Evolutionary conservation across 2,113 vertebrate species (phyloP), one percentile per base, ranked within the genome.

Genomic region (Grus americana): DNA sequence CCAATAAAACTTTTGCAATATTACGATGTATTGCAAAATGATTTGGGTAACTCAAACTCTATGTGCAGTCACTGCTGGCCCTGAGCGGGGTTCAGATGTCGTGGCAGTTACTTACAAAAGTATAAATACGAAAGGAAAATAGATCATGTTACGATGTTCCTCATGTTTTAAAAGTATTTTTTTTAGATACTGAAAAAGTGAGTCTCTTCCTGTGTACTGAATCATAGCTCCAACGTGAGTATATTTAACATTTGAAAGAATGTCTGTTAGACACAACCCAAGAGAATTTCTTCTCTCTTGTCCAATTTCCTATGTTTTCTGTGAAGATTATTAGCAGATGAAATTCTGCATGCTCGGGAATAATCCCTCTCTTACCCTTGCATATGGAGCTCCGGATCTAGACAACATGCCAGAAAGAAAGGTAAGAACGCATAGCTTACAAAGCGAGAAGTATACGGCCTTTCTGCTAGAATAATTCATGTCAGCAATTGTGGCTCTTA

Each of bases 31-130:
- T 36, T 49, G 40, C 63, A 55, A 40, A 63, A n/a, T 12, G 16
- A 11, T 18, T 42, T 47, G 29, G 40, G 10, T 24, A 75, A 21
- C 21, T n/a, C 40, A 10, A 2, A 8, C 20, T 34, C 3, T 4
- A 5, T 14, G 61, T 6, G 63, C 16, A 30, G 55, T 22, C 34
- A 12, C 13, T 32, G 49, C 49, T 17, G 22, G 46, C 49, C n/a
- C 57, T 16, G 26, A 12, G 8, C 4, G 32, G 3, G 24, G 18
- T n/a, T 32, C n/a, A 2, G 52, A 1, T 30, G 42, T 27, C 3
- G 1, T 12, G 10, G 55, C 44, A 38, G 36, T 29, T 71, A 10
- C 34, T 66, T 72, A 16, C 34, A 20, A 19, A 50, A 70, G 54
- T 36, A 7, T 36, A 57, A 47, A 26, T 10, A 10, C 27, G 58